Evolutionary conservation across 2,797 vertebrate species (phyloP).

Genomic region (Megaceryle alcyon): DNA sequence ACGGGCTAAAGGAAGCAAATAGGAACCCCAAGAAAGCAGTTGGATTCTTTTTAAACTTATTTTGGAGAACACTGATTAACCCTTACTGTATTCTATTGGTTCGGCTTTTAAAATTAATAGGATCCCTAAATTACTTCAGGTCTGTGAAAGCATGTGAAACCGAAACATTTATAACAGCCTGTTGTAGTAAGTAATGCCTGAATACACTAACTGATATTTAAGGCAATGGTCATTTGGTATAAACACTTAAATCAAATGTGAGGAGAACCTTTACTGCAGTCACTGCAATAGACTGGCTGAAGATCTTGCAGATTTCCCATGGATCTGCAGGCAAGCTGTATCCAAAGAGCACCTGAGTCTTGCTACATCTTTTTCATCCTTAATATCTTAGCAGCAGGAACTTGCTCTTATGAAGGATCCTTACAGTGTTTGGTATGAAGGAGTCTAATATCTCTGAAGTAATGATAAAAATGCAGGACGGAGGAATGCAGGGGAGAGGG

Average conservation of each 20-base stretch:
- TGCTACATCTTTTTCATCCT: neutral
- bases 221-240: neutral
- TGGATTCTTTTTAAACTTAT: neutral
- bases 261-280: neutral
- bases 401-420: neutral
- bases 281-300: neutral
- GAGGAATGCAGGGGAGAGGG: conserved; percentile 24
- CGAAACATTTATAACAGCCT: neutral
- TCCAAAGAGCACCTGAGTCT: neutral
- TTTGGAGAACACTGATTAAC: neutral
- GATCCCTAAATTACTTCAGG: neutral
- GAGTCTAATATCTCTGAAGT: neutral
- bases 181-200: neutral
- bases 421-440: neutral
- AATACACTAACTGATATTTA: neutral
- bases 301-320: neutral
- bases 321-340: neutral
- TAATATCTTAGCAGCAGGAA: neutral
- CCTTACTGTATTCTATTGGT: neutral
- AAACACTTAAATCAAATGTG: neutral
- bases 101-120: neutral
- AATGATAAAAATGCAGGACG: neutral
- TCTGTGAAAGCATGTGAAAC: neutral
- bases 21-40: neutral
- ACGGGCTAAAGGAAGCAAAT: neutral